These are phyloP conservation scores for Myotis myotis DNA, from an alignment of 2,797 vertebrate genomes.

Conservation along the genomic window DNA sequence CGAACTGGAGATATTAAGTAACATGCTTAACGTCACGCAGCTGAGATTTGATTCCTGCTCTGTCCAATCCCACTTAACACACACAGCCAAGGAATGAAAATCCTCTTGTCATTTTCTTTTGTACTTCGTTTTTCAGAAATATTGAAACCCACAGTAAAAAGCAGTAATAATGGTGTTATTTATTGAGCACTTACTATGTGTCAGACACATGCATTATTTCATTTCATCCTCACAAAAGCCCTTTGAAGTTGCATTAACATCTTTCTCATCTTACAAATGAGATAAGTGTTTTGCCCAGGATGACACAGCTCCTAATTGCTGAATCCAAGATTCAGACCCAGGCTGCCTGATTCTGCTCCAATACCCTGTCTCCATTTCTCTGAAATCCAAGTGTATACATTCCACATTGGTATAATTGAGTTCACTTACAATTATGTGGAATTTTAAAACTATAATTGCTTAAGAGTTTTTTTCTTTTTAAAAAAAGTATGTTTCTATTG, in stretches of 20 bases:
- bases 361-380: not conserved
- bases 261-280: not conserved
- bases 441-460: not conserved
- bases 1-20: not conserved
- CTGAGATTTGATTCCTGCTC: not conserved
- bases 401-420: not conserved
- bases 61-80: not conserved
- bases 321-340: not conserved
- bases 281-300: not conserved
- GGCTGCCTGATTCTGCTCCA: not conserved
- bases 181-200: not conserved
- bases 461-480: not conserved
- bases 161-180: not conserved
- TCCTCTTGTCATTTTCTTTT: constrained; percentile 11
- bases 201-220: not conserved
- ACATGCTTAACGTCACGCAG: not conserved
- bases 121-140: constrained; percentile 1
- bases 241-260: not conserved
- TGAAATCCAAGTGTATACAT: not conserved
- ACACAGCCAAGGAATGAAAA: not conserved
- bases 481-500: not conserved
- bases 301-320: not conserved
- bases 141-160: constrained; percentile 3
- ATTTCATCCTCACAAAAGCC: not conserved
- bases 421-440: constrained; percentile 19